A percentile compares a stretch with the other conserved stretches of the same genome.
Conservation (phyloP, 2,888 invertebrate species). For the Antitype chi region DNA sequence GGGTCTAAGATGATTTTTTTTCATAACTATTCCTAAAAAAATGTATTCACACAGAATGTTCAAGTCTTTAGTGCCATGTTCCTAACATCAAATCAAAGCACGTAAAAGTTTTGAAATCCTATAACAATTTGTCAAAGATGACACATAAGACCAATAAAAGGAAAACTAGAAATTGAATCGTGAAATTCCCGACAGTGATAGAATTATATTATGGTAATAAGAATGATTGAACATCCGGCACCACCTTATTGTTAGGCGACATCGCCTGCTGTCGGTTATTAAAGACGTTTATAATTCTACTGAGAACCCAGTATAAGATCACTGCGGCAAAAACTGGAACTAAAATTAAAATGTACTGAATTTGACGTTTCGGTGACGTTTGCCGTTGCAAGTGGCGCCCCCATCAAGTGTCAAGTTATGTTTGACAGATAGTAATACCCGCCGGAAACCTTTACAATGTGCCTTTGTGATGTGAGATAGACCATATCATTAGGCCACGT, state of each 20-base stretch:
- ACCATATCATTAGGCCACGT: constrained; percentile 59
- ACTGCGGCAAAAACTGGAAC: constrained; percentile 20
- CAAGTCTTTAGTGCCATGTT: constrained; percentile 11
- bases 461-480: constrained; percentile 67
- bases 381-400: constrained; percentile 31
- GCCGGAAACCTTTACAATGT: constrained; percentile 72
- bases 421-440: constrained; percentile 51
- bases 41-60: not conserved
- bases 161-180: constrained; percentile 64
- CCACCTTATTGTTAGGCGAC: constrained; percentile 78
- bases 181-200: constrained; percentile 69
- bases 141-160: constrained; percentile 35
- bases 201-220: constrained; percentile 82
- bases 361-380: constrained; percentile 47
- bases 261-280: constrained; percentile 72
- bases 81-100: constrained; percentile 1
- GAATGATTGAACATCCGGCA: constrained; percentile 80
- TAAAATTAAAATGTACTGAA: constrained; percentile 12
- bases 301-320: constrained; percentile 13
- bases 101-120: constrained; percentile 13
- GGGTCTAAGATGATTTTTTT: not conserved
- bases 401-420: constrained; percentile 33
- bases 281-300: constrained; percentile 75
- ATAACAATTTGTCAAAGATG: constrained; percentile 29
- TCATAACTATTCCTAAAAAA: not conserved